These are phyloP conservation scores for Tympanuchus pallidicinctus DNA, from an alignment of 2,113 vertebrate species.

Conservation along the genomic window DNA sequence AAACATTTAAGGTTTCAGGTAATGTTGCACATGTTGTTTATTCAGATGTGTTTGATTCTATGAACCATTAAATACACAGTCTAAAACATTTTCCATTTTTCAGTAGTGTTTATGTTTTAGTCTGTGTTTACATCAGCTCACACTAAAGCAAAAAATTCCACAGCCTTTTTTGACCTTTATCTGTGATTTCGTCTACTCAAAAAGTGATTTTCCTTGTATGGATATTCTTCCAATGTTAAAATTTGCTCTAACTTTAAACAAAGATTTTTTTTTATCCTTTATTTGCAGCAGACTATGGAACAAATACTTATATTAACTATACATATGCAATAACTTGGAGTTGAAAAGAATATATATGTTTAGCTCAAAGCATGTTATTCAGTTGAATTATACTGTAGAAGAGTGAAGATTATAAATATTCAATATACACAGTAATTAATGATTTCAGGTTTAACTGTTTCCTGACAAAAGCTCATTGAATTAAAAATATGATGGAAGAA, in stretches of 20 bases:
- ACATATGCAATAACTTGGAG: background rate
- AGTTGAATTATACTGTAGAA: background rate
- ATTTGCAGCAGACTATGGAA: background rate
- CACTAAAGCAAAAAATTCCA: background rate
- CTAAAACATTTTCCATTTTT: background rate
- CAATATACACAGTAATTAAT: constrained; percentile 9
- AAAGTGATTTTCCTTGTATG: background rate
- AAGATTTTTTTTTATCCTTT: background rate
- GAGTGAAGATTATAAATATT: background rate
- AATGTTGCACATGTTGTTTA: constrained; percentile 1
- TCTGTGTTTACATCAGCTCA: constrained; percentile 8
- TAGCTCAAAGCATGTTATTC: background rate
- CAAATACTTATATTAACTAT: background rate
- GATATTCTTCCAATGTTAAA: background rate
- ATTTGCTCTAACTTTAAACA: background rate
- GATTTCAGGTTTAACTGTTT: constrained; percentile 5
- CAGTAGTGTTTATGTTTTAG: background rate
- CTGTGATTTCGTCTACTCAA: background rate
- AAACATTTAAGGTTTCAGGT: constrained; percentile 1
- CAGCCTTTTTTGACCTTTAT: background rate
- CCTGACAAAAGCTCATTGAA: background rate
- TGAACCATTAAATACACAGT: background rate
- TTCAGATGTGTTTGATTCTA: background rate
- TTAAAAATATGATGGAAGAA: background rate
- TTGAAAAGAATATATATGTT: background rate